Conservation (phyloP, 2,113 vertebrate species). For the Colaptes auratus region DNA sequence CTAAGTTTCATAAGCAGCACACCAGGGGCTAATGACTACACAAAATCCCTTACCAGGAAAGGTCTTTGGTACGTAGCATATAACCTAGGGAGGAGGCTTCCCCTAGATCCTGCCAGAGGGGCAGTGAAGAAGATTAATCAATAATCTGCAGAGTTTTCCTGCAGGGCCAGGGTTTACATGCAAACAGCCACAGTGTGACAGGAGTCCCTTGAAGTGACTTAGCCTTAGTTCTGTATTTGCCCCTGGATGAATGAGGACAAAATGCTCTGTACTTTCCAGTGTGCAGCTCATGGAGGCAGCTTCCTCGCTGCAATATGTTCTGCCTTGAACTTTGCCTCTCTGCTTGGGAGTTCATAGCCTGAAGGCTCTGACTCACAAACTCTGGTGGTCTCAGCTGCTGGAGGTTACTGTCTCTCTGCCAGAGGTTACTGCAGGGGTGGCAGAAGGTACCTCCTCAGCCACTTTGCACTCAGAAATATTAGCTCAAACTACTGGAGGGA, state of each 20-base stretch:
- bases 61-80: not conserved
- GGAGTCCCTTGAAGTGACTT: not conserved
- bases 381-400: not conserved
- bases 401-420: not conserved
- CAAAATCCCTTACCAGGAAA: not conserved
- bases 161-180: not conserved
- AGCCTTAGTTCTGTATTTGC: not conserved
- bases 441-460: not conserved
- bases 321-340: constrained; percentile 25
- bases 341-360: not conserved
- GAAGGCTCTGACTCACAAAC: constrained; percentile 12
- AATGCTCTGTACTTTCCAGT: not conserved
- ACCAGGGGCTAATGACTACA: not conserved
- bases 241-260: not conserved
- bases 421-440: not conserved
- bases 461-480: constrained; percentile 6
- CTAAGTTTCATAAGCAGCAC: not conserved
- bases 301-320: constrained; percentile 1
- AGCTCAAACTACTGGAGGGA: not conserved
- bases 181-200: not conserved
- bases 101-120: not conserved
- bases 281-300: not conserved
- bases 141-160: not conserved
- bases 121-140: not conserved
- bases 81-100: not conserved